phyloP scores from a whole-genome alignment of 2,113 vertebrate genomes.

The Gymnocephalus cernua region DNA sequence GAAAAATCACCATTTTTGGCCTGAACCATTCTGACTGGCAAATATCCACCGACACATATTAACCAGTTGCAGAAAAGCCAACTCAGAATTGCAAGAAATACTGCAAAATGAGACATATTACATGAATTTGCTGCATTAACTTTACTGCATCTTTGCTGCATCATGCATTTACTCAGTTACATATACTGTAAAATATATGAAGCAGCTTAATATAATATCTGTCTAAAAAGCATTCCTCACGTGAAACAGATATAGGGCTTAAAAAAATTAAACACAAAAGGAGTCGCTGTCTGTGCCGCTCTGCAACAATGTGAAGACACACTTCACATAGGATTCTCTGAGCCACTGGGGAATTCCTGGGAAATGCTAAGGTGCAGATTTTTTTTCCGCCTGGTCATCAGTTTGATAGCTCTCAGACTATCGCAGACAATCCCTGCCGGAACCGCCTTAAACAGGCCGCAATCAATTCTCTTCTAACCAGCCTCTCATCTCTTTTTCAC shows the following conservation, averaged over 20 bases:
- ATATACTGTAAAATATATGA: slow-evolving; percentile 16
- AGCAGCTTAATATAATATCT: slow-evolving; percentile 34
- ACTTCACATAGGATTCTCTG: slow-evolving; percentile 53
- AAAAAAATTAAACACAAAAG: slow-evolving; percentile 12
- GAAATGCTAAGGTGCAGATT: slow-evolving; percentile 80
- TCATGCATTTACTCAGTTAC: slow-evolving; percentile 10
- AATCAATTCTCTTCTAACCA: slow-evolving; percentile 72
- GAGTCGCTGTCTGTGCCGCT: slow-evolving; percentile 27
- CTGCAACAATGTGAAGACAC: slow-evolving; percentile 52
- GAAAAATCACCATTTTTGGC: slow-evolving; percentile 29
- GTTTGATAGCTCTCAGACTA: slow-evolving; percentile 76
- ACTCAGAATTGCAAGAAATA: not conserved
- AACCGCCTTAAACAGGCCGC: slow-evolving; percentile 67
- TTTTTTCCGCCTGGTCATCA: slow-evolving; percentile 77
- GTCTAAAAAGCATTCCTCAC: slow-evolving; percentile 19
- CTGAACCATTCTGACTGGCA: not conserved
- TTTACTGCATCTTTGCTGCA: slow-evolving; percentile 3
- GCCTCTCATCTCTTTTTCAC: slow-evolving; percentile 48
- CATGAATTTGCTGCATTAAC: slow-evolving; percentile 18
- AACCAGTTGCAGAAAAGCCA: not conserved
- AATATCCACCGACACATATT: not conserved
- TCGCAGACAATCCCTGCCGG: slow-evolving; percentile 63
- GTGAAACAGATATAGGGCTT: slow-evolving; percentile 30
- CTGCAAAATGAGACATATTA: not conserved
- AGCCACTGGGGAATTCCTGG: slow-evolving; percentile 67